These are phyloP conservation scores for Epizoanthus ramosus DNA, from an alignment of 92 coral and sea anemone species.

Conservation along the genomic window DNA sequence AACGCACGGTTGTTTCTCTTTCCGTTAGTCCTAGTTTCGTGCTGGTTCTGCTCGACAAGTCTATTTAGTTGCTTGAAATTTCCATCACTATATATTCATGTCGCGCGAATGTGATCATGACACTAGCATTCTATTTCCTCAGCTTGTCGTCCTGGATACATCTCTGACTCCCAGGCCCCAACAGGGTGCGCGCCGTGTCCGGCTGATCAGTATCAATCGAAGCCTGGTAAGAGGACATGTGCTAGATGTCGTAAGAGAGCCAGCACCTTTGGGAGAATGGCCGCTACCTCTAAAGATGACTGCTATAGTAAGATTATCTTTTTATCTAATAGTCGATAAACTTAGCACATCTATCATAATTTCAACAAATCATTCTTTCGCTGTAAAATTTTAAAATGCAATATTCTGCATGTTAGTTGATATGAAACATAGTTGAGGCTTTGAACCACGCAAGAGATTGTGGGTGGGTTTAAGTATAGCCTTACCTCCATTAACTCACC, in stretches of 20 bases:
- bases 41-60: no score
- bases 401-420: no score
- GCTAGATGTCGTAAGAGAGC: background rate
- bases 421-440: no score
- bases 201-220: conserved; percentile 17
- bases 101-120: background rate
- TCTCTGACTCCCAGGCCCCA: background rate
- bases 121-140: background rate
- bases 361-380: no score
- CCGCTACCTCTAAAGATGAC: background rate
- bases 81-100: no score
- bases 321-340: background rate
- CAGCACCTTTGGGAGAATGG: background rate
- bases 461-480: no score
- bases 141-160: conserved; percentile 22
- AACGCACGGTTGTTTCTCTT: no score
- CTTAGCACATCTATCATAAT: no score
- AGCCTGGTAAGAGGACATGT: background rate
- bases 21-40: no score
- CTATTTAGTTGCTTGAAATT: background rate
- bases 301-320: conserved; percentile 16
- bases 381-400: no score
- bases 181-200: conserved; percentile 18
- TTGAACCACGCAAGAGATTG: no score
- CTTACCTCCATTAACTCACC: no score